Conservation (phyloP, 2,797 vertebrate species). For the Holocentrus rufus region DNA sequence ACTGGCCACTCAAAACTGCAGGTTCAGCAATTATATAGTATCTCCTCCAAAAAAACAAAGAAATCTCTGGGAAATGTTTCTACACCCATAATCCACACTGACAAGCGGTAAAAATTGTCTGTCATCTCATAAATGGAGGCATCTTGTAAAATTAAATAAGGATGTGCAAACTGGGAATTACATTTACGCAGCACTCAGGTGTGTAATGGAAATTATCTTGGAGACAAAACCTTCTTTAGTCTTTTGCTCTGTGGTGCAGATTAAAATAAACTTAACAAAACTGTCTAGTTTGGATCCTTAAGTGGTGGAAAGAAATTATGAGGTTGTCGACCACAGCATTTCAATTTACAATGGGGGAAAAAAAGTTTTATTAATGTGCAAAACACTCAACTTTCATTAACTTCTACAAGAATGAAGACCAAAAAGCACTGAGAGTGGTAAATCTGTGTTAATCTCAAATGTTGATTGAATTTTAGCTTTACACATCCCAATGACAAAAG, state of each 20-base stretch:
- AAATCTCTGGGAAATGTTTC: constrained; percentile 35
- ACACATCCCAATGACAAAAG: constrained; percentile 5
- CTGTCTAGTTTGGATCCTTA: too few species aligned
- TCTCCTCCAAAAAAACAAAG: constrained; percentile 27
- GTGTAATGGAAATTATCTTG: constrained; percentile 10
- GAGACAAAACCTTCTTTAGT: constrained; percentile 1
- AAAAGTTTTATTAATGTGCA: not conserved
- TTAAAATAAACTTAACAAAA: not conserved
- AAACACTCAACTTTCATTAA: not conserved
- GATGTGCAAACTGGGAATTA: constrained; percentile 23
- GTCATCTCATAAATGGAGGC: constrained; percentile 1
- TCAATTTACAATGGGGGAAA: not conserved
- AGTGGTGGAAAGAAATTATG: too few species aligned
- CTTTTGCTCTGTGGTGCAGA: not conserved
- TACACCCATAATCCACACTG: not conserved
- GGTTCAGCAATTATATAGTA: constrained; percentile 29
- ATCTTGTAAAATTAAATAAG: constrained; percentile 26
- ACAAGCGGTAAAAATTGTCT: constrained; percentile 18
- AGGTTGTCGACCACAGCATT: not conserved
- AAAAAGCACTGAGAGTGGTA: not conserved
- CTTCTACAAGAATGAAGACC: not conserved
- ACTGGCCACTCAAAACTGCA: constrained; percentile 44
- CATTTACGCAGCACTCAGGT: constrained; percentile 10
- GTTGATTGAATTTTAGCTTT: not conserved
- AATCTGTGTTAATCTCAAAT: not conserved